Evolutionary conservation across 2,888 invertebrate species (phyloP).

Genomic region (Hecatera dysodea): DNA sequence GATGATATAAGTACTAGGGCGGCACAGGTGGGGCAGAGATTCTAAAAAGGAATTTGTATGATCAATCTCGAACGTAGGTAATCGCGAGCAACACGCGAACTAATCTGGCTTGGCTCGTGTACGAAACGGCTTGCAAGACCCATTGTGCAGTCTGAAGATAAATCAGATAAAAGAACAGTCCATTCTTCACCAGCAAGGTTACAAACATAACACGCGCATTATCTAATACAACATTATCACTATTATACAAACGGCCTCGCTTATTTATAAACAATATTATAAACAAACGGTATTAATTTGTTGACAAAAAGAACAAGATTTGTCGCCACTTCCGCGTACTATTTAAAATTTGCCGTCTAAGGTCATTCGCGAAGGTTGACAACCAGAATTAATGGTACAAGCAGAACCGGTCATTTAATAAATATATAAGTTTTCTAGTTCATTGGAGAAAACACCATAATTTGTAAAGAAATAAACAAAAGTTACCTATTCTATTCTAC

Average conservation of each 20-base stretch:
- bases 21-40: background rate
- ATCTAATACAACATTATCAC: slow-evolving; percentile 45
- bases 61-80: background rate
- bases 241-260: slow-evolving; percentile 57
- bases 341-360: slow-evolving; percentile 57
- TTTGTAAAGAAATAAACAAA: background rate
- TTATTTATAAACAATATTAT: slow-evolving; percentile 62
- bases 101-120: slow-evolving; percentile 6
- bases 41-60: background rate
- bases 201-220: slow-evolving; percentile 41
- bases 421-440: slow-evolving; percentile 28
- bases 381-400: slow-evolving; percentile 42
- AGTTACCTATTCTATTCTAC: background rate
- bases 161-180: slow-evolving; percentile 48
- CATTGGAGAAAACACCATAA: slow-evolving; percentile 12
- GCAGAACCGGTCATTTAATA: slow-evolving; percentile 25
- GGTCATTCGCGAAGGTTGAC: slow-evolving; percentile 56
- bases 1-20: background rate
- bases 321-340: slow-evolving; percentile 57
- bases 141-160: slow-evolving; percentile 48
- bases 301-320: slow-evolving; percentile 51
- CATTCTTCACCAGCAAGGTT: slow-evolving; percentile 49
- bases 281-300: slow-evolving; percentile 62
- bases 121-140: slow-evolving; percentile 18
- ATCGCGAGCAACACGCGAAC: slow-evolving; percentile 9